Conservation (phyloP, 2,113 vertebrate species). For the Opisthocomus hoazin region DNA sequence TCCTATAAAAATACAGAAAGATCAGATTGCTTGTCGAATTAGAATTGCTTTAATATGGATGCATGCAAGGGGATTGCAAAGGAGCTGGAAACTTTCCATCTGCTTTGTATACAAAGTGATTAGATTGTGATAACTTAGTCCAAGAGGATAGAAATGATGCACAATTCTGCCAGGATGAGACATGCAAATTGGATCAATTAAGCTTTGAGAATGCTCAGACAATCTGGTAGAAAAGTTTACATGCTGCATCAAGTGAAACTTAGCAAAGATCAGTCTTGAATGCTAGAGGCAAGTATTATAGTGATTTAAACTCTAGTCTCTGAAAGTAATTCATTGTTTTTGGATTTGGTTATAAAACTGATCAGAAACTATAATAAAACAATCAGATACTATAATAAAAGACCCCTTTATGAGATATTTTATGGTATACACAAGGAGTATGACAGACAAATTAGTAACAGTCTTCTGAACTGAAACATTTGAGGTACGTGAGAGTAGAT, state of each 20-base stretch:
- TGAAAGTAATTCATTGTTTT: not conserved
- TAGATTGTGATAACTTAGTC: constrained; percentile 51
- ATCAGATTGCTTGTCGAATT: constrained; percentile 20
- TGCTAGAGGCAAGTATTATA: not conserved
- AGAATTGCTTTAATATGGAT: constrained; percentile 34
- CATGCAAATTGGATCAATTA: constrained; percentile 68
- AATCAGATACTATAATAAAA: not conserved
- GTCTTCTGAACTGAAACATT: not conserved
- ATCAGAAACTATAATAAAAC: not conserved
- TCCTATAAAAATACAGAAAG: constrained; percentile 42
- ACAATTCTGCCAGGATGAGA: constrained; percentile 44
- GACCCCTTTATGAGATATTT: not conserved
- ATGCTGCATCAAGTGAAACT: constrained; percentile 57
- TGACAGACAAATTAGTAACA: not conserved
- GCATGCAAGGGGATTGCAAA: constrained; percentile 3
- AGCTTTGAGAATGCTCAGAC: constrained; percentile 36
- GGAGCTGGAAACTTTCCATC: constrained; percentile 55
- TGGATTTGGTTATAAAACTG: not conserved
- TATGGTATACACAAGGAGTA: not conserved
- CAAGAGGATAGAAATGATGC: constrained; percentile 48
- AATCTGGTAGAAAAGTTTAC: constrained; percentile 62
- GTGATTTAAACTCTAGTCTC: constrained; percentile 34
- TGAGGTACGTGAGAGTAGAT: not conserved
- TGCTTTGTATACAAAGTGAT: constrained; percentile 57
- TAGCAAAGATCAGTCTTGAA: constrained; percentile 32